phyloP scores from a whole-genome alignment of 2,888 invertebrate genomes.

The Chloroclysta siterata region DNA sequence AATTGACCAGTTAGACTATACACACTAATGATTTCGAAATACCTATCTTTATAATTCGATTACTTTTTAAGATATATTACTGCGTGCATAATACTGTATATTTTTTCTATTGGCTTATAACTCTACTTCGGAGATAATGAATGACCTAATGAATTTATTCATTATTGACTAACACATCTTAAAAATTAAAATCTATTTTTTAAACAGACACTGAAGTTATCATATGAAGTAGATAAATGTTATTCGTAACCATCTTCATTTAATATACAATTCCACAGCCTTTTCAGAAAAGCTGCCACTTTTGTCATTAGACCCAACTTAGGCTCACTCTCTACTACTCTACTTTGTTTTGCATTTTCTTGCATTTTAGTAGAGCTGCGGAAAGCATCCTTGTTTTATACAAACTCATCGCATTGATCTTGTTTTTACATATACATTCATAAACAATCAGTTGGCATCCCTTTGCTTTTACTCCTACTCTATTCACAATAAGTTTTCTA shows the following conservation, averaged over 20 bases:
- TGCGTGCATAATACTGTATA: not conserved
- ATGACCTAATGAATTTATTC: no score
- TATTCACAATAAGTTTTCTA: slow-evolving; percentile 18
- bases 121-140: not conserved
- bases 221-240: not conserved
- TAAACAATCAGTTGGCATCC: slow-evolving; percentile 3
- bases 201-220: slow-evolving; percentile 1
- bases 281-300: slow-evolving; percentile 4
- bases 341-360: not conserved
- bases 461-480: not conserved
- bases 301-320: slow-evolving; percentile 2
- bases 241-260: slow-evolving; percentile 6
- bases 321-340: not conserved
- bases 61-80: slow-evolving; percentile 10
- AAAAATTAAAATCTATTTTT: slow-evolving; percentile 1
- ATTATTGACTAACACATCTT: not conserved
- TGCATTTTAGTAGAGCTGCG: not conserved
- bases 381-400: not conserved
- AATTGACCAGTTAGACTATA: slow-evolving; percentile 41
- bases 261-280: slow-evolving; percentile 20
- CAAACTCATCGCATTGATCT: not conserved
- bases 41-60: slow-evolving; percentile 14
- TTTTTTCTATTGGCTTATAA: not conserved
- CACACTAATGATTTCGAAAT: slow-evolving; percentile 21
- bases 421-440: slow-evolving; percentile 13